Evolutionary conservation across 2,888 invertebrate genomes (phyloP).

Genomic region (Didymodactylos carnosus): DNA sequence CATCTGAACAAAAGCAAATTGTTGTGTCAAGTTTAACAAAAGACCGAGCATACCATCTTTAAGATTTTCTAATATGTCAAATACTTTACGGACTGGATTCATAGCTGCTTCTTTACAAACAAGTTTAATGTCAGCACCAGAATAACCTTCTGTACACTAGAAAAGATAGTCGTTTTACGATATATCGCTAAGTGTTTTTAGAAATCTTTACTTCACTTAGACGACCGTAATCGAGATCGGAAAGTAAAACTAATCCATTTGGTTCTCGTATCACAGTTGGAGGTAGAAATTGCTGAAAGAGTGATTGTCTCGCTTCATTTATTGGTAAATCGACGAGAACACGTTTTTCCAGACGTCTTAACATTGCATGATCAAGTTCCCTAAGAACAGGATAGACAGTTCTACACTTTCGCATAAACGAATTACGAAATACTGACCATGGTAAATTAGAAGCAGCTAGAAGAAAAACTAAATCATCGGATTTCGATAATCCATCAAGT

Average conservation of each 20-base stretch:
- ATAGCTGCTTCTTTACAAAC: constrained; percentile 74
- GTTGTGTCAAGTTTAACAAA: not conserved
- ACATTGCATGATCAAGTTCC: constrained; percentile 67
- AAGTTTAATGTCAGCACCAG: constrained; percentile 65
- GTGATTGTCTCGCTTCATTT: constrained; percentile 43
- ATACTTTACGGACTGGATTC: constrained; percentile 51
- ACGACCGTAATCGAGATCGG: constrained; percentile 35
- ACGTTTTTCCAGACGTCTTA: constrained; percentile 66
- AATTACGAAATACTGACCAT: constrained; percentile 42
- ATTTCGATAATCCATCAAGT: constrained; percentile 53
- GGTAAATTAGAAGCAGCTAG: constrained; percentile 79
- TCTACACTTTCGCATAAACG: too few relatives aligned
- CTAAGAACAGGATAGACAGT: too few relatives aligned
- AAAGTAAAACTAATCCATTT: constrained; percentile 21
- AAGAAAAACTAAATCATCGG: constrained; percentile 49
- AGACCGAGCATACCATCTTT: constrained; percentile 22
- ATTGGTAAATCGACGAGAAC: constrained; percentile 60
- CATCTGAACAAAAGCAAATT: constrained; percentile 18
- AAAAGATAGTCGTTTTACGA: constrained; percentile 12
- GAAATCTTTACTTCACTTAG: constrained; percentile 27
- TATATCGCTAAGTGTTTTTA: not conserved
- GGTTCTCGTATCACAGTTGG: constrained; percentile 21
- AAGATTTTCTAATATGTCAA: constrained; percentile 37
- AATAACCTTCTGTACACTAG: constrained; percentile 52
- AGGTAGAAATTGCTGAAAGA: constrained; percentile 44